Conservation (phyloP, 2,888 invertebrate genomes). For the Amorpha juglandis region DNA sequence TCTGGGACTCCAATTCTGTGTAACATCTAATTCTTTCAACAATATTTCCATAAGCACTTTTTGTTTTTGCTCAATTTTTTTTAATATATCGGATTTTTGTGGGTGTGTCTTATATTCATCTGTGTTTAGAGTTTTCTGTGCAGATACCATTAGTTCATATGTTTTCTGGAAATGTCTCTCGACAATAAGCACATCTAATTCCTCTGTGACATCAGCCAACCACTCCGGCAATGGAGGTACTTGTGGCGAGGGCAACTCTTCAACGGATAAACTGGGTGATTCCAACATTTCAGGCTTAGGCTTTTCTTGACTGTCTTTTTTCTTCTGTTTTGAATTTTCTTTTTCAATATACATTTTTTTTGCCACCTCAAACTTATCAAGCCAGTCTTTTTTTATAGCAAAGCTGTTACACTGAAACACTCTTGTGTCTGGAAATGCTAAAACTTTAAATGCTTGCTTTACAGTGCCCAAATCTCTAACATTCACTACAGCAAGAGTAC, state of each 20-base stretch:
- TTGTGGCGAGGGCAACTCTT: constrained; percentile 74
- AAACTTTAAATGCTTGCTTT: constrained; percentile 96
- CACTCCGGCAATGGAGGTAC: constrained; percentile 88
- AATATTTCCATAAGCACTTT: constrained; percentile 93
- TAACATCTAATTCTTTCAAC: constrained; percentile 94
- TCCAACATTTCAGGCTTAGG: constrained; percentile 69
- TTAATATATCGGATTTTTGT: constrained; percentile 67
- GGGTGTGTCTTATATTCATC: constrained; percentile 74
- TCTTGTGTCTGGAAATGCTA: constrained; percentile 96
- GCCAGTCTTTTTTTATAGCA: constrained; percentile 94
- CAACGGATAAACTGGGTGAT: constrained; percentile 78
- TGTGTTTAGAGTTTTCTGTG: constrained; percentile 69
- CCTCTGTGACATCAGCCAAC: constrained; percentile 95
- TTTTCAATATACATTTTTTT: constrained; percentile 90
- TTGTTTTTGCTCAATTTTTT: constrained; percentile 88
- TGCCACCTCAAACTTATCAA: constrained; percentile 95
- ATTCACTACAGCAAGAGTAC: constrained; percentile 96
- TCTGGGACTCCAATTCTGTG: constrained; percentile 95
- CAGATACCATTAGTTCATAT: constrained; percentile 89
- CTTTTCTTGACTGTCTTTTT: constrained; percentile 70
- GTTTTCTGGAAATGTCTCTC: constrained; percentile 98
- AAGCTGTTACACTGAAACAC: constrained; percentile 95
- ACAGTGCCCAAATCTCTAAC: constrained; percentile 95
- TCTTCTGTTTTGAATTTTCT: constrained; percentile 85
- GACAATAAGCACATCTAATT: constrained; percentile 96